Evolutionary conservation across 1,140 invertebrate genomes (phyloP).

Genomic region (Rhizoglyphus robini): DNA sequence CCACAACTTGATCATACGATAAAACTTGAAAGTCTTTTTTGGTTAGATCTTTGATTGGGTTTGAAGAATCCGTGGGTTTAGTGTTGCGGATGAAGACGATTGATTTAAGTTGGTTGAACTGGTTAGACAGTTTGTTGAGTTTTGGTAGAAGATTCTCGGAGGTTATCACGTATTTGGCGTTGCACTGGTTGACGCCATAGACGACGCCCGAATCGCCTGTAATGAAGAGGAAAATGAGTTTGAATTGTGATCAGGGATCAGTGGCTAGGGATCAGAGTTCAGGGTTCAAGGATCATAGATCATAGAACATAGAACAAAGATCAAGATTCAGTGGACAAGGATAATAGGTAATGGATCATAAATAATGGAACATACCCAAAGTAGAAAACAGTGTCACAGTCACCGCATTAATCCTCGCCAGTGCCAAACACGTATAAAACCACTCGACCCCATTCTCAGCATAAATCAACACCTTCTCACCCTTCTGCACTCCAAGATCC

Average conservation of each 20-base stretch:
- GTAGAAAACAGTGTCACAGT: conserved; percentile 15
- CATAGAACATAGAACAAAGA: too few relatives aligned
- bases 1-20: background rate
- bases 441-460: conserved; percentile 40
- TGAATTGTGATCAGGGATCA: too few relatives aligned
- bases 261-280: too few relatives aligned
- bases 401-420: conserved; percentile 35
- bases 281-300: too few relatives aligned
- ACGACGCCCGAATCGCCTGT: conserved; percentile 59
- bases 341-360: too few relatives aligned
- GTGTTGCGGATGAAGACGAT: background rate
- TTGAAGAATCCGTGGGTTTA: too few relatives aligned
- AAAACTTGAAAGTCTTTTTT: background rate
- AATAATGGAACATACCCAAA: background rate
- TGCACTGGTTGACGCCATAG: conserved; percentile 90
- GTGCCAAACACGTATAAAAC: conserved; percentile 37
- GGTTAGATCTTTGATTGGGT: background rate
- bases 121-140: background rate
- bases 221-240: too few relatives aligned
- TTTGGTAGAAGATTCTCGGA: conserved; percentile 28
- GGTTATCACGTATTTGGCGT: conserved; percentile 49
- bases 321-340: too few relatives aligned
- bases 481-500: conserved; percentile 31
- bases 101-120: background rate
- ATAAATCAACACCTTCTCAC: conserved; percentile 34